phyloP scores from a whole-genome alignment of 2,113 vertebrate species.

The Colaptes auratus region DNA sequence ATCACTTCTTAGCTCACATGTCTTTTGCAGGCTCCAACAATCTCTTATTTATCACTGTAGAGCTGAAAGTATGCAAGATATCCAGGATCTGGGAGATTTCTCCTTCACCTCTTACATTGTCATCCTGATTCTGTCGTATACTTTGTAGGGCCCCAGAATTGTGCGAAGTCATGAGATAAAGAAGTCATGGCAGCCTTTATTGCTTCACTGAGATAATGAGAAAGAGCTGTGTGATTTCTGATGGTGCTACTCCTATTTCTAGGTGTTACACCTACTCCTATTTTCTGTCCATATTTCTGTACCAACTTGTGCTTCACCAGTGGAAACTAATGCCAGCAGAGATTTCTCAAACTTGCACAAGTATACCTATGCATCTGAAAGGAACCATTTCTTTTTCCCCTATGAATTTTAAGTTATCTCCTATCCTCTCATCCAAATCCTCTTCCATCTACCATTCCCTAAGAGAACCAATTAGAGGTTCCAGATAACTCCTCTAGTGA shows the following conservation, averaged over 20 bases:
- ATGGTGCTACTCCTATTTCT: background rate
- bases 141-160: background rate
- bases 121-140: background rate
- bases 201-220: background rate
- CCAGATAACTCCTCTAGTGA: background rate
- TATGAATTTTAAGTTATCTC: background rate
- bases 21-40: background rate
- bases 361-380: background rate
- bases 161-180: background rate
- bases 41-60: background rate
- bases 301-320: background rate
- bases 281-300: background rate
- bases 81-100: background rate
- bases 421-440: background rate
- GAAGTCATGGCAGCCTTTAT: background rate
- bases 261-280: background rate
- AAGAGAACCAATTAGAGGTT: background rate
- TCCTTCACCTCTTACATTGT: background rate
- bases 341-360: background rate
- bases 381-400: fast-evolving
- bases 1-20: background rate
- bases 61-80: background rate
- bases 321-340: background rate
- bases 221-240: background rate
- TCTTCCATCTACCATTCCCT: background rate